phyloP scores from a whole-genome alignment of 2,797 vertebrate species.

The Limnodromus scolopaceus region DNA sequence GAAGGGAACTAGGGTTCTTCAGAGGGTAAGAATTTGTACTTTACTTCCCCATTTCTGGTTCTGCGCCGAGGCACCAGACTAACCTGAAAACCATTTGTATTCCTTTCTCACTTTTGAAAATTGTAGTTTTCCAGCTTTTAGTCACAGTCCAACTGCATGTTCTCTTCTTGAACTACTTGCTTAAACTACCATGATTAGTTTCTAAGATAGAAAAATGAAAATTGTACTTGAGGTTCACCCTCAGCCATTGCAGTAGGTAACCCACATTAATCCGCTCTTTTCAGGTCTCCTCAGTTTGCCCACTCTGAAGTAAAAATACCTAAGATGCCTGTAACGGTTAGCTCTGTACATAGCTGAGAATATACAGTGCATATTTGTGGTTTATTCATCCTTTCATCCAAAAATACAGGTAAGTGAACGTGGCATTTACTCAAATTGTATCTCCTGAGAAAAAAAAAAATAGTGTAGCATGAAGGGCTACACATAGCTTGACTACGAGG shows the following conservation, averaged over 20 bases:
- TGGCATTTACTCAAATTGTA: background rate
- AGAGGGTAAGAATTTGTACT: background rate
- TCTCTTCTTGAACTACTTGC: background rate
- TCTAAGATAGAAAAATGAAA: background rate
- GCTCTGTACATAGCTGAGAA: background rate
- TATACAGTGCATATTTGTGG: background rate
- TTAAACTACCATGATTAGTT: background rate
- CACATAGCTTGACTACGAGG: background rate
- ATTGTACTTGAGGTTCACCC: background rate
- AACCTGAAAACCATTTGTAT: background rate
- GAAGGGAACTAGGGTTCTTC: background rate
- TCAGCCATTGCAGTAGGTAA: background rate
- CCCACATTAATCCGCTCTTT: background rate
- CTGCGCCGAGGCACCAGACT: background rate
- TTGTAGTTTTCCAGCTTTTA: background rate
- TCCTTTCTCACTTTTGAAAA: background rate
- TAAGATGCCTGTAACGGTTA: background rate
- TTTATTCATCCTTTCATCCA: background rate
- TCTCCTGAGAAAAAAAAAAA: background rate
- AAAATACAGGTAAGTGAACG: rapidly evolving
- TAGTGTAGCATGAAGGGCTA: background rate
- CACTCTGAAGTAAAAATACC: background rate
- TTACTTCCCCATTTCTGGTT: background rate
- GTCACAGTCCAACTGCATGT: background rate
- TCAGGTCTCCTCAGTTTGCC: background rate